phyloP scores from a whole-genome alignment of 2,888 invertebrate genomes.

The Pristionchus maxplancki region DNA sequence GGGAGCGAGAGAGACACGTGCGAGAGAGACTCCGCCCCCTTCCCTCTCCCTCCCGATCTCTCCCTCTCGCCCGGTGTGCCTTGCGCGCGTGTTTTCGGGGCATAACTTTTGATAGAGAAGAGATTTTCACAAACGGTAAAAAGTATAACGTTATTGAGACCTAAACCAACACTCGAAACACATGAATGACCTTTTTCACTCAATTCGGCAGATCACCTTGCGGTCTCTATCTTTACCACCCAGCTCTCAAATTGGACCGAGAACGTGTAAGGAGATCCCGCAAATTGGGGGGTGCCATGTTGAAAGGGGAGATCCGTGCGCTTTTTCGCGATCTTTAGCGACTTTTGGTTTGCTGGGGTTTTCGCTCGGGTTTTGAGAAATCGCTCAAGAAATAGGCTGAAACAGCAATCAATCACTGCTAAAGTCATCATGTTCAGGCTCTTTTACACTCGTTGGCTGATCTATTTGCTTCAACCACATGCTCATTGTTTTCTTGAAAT shows the following conservation, averaged over 20 bases:
- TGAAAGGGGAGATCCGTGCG: background rate
- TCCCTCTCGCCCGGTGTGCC: no score
- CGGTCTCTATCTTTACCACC: no score
- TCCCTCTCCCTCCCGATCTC: no score
- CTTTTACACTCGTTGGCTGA: background rate
- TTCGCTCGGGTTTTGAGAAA: background rate
- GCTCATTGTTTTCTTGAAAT: background rate
- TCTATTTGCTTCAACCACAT: background rate
- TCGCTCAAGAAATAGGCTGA: background rate
- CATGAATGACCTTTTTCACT: no score
- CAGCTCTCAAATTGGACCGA: background rate
- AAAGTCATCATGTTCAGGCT: background rate
- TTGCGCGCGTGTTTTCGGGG: no score
- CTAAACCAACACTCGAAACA: no score
- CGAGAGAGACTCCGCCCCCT: no score
- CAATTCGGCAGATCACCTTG: no score
- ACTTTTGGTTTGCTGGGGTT: background rate
- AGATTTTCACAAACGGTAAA: no score
- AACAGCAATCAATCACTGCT: background rate
- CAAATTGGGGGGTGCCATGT: background rate
- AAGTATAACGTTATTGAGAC: no score
- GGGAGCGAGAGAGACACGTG: no score
- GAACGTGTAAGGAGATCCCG: background rate
- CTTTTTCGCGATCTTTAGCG: slow-evolving; percentile 16
- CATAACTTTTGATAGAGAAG: no score